These are phyloP conservation scores for Microtus oregoni DNA, from an alignment of 2,113 vertebrate genomes.

Conservation along the genomic window DNA sequence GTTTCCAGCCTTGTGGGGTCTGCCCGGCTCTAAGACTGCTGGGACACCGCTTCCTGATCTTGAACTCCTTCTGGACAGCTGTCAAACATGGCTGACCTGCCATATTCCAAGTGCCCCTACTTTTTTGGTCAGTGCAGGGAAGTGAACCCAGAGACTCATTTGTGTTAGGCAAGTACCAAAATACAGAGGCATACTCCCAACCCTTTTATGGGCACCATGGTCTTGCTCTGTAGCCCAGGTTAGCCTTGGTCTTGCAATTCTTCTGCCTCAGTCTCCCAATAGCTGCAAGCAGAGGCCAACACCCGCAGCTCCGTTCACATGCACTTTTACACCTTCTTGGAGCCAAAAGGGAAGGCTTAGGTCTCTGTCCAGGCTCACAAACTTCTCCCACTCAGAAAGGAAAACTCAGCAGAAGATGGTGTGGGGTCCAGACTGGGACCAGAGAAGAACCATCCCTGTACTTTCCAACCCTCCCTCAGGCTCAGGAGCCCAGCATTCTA, in stretches of 20 bases:
- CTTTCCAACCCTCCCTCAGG: background rate
- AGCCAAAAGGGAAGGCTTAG: background rate
- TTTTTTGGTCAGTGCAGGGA: background rate
- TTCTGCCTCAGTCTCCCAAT: background rate
- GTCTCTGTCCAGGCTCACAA: background rate
- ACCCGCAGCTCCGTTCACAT: background rate
- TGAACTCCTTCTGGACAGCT: background rate
- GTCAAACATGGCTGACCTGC: background rate
- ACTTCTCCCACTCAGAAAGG: background rate
- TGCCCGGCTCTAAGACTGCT: background rate
- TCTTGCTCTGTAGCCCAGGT: background rate
- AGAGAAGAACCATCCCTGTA: background rate
- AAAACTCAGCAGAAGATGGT: background rate
- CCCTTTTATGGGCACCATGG: background rate
- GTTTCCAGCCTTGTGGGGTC: background rate
- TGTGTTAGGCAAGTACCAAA: background rate
- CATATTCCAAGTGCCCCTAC: background rate
- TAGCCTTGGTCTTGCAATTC: background rate
- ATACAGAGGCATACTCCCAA: background rate
- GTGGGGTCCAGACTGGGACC: background rate
- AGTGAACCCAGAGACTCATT: background rate
- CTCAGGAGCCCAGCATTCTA: background rate
- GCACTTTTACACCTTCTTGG: background rate
- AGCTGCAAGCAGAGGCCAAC: background rate
- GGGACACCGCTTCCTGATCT: background rate